phyloP scores from a whole-genome alignment of 2,888 invertebrate genomes.

The Chrysolina oricalcia region DNA sequence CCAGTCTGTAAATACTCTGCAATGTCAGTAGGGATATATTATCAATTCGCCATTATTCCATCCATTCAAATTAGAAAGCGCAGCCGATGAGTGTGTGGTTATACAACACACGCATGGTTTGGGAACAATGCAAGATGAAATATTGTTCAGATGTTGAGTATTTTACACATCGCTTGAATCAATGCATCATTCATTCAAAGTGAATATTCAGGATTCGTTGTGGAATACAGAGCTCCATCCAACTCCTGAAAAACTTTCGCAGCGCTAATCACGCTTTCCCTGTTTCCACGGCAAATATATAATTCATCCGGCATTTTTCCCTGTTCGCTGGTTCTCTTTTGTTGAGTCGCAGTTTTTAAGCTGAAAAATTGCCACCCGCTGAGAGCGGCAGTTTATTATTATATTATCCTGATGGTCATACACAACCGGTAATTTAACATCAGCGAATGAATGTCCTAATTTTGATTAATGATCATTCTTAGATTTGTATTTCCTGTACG shows the following conservation, averaged over 20 bases:
- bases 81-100: too few species aligned
- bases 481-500: not conserved
- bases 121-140: too few species aligned
- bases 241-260: constrained; percentile 15
- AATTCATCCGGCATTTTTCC: constrained; percentile 15
- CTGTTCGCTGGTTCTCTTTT: constrained; percentile 23
- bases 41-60: too few species aligned
- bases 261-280: constrained; percentile 17
- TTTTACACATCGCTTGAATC: not conserved
- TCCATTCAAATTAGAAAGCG: too few species aligned
- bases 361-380: constrained; percentile 17
- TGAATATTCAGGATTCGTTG: not conserved
- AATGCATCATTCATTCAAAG: not conserved
- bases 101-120: too few species aligned
- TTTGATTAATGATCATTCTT: constrained; percentile 14
- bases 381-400: constrained; percentile 18
- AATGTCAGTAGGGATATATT: too few species aligned
- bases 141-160: not conserved
- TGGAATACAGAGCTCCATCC: constrained; percentile 1
- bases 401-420: constrained; percentile 22
- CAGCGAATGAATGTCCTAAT: constrained; percentile 21
- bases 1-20: too few species aligned
- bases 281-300: constrained; percentile 8
- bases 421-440: constrained; percentile 12
- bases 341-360: constrained; percentile 12